phyloP scores from a whole-genome alignment of 2,113 vertebrate genomes.

The Urocitellus parryii region DNA sequence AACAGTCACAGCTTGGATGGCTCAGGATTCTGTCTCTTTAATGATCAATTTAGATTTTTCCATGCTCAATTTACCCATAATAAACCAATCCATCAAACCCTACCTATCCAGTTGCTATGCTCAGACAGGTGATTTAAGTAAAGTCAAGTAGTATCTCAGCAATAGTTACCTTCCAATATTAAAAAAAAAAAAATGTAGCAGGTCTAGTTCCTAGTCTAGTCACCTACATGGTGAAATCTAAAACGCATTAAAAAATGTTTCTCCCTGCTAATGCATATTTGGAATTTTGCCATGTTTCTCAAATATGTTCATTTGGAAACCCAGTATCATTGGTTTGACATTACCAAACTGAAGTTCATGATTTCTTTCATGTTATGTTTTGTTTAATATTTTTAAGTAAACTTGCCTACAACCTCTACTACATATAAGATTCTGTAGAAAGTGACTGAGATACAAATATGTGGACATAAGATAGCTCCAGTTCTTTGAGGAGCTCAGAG shows the following conservation, averaged over 20 bases:
- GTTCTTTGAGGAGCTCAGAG: rapidly evolving
- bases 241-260: background rate
- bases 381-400: background rate
- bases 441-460: background rate
- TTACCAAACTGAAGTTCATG: background rate
- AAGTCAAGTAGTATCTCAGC: conserved; percentile 33
- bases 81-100: conserved; percentile 76
- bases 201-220: background rate
- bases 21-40: conserved; percentile 62
- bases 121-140: conserved; percentile 67
- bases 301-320: no score
- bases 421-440: background rate
- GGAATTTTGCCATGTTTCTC: background rate
- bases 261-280: background rate
- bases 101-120: background rate
- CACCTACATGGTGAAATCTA: background rate
- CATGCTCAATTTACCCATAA: conserved; percentile 75
- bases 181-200: background rate
- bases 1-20: conserved; percentile 21
- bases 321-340: rapidly evolving
- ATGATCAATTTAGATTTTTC: conserved; percentile 72
- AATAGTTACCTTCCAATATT: background rate
- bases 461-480: background rate
- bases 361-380: background rate
- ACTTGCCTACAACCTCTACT: background rate